Base-by-base conservation (phyloP, 2,113 vertebrate genomes). In the Nothocercus nigrocapillus region DNA sequence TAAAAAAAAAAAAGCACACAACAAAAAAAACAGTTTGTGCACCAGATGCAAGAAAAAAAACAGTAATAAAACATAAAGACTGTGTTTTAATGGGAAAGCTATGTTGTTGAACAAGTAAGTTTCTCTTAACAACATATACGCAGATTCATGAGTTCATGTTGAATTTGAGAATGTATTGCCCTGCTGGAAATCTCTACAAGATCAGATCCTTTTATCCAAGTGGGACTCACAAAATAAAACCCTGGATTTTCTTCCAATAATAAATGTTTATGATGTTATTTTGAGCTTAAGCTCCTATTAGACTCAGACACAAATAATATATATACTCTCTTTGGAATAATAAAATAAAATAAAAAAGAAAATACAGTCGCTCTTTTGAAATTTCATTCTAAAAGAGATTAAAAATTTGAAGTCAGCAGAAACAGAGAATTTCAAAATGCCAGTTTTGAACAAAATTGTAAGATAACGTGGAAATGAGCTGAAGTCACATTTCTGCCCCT, bases 41-140 rank as follows among this genome's bases (percentile, higher is more conserved):
- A 89, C 54, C 62, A 95, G 90, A 88, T 69, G 45, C 36, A 95
- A 94, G 54, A 67, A 54, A 88, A 53, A 88, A 95, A 91, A 20
- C 53, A 95, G 72, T 87, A 94, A 90, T 49, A 59, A 78, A 85
- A 68, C 82, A 95, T 56, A 85, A 89, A 88, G 64, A 44, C 66
- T 85, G 25, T 88, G 81, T 94, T 97, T 96, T 94, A 95, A 95
- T 72, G 96, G 64, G 79, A 97, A 96, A 93, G 14, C 21, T 73
- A 56, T 61, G 72, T 69, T 86, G 77, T 34, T 90, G 89, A 94
- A 94, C 92, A 96, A 98, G 95, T 74, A 96, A 94, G 45, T 82
- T 64, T 83, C 67, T 92, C 73, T 93, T 94, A 93, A 92, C 38
- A 81, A 74, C 9, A 34, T 5, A 25, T 40, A 34, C 1, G 0